phyloP scores from a whole-genome alignment of 2,888 invertebrate species.

The Trichacis sp. region DNA sequence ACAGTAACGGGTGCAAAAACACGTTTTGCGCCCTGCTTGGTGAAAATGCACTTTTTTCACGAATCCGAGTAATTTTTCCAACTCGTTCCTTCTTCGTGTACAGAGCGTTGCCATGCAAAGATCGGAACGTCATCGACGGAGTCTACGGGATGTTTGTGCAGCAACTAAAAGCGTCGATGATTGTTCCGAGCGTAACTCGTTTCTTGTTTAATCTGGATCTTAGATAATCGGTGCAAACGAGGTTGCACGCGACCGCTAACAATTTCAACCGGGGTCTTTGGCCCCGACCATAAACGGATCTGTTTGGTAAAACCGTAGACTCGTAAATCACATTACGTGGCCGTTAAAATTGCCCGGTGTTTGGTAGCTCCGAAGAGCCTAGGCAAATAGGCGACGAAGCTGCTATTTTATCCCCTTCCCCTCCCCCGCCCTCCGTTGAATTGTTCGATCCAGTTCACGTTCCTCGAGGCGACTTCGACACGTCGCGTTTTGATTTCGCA shows the following conservation, averaged over 20 bases:
- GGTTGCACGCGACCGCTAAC: conserved; percentile 57
- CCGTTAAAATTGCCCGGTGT: conserved; percentile 45
- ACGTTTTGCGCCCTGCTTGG: too few species aligned
- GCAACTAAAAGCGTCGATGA: background rate
- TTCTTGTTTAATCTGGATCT: conserved; percentile 38
- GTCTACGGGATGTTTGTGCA: background rate
- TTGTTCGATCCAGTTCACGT: too few species aligned
- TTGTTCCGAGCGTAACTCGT: conserved; percentile 34
- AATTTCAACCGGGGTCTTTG: conserved; percentile 49
- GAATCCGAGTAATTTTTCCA: too few species aligned
- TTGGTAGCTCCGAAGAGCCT: conserved; percentile 16
- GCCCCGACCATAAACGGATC: conserved; percentile 46
- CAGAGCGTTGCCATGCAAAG: background rate
- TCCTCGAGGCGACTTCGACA: too few species aligned
- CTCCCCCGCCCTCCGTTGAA: too few species aligned
- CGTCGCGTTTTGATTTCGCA: too few species aligned
- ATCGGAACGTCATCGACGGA: background rate
- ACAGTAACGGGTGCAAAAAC: too few species aligned
- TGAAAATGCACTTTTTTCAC: too few species aligned
- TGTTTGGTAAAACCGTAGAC: conserved; percentile 43
- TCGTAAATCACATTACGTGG: conserved; percentile 55
- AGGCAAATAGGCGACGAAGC: conserved; percentile 15
- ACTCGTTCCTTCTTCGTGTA: too few species aligned
- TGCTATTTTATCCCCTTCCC: too few species aligned
- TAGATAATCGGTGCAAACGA: conserved; percentile 55